Evolutionary conservation across 2,888 invertebrate species (phyloP), one percentile per base, ranked within the genome.

Genomic region (Heteromurus nitidus): DNA sequence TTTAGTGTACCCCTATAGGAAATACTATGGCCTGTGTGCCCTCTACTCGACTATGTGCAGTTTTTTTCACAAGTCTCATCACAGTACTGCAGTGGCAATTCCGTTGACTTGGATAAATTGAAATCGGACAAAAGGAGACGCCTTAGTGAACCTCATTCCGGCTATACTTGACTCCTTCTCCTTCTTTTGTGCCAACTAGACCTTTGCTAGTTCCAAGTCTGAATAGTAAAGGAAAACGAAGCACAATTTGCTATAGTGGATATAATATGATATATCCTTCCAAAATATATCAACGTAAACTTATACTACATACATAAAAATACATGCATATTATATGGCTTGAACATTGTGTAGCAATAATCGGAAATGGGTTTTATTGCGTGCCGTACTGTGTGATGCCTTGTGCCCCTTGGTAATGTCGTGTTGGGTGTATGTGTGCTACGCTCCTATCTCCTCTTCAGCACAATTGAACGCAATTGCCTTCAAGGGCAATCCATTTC

Each of bases 321-420:
- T n/a, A n/a, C n/a, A n/a, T n/a, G n/a, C n/a, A n/a, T n/a, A n/a
- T n/a, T n/a, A n/a, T n/a, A n/a, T n/a, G n/a, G n/a, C n/a, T n/a
- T n/a, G n/a, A n/a, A n/a, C n/a, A n/a, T n/a, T n/a, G n/a, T 65
- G 65, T 65, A 24, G 22, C 65, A 65, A 44, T 65, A 65, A 65
- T 74, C 53, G 53, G 65, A 53, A 74, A 65, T 74, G 74, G 74
- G 26, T 30, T 73, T 60, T 62, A 62, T 73, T 55, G 70, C 53
- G 42, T 28, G 18, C 47, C n/a, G n/a, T n/a, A 16, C 3, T 24
- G 3, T 3, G 22, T 11, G n/a, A 18, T 55, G 20, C 36, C 36
- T 20, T 70, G 28, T 30, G 31, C 36, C 70, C 31, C 36, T 30
- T 9, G 22, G 20, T 55, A 13, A 20, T 47, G n/a, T 50, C 50